phyloP scores from a whole-genome alignment of 2,797 vertebrate species.

The Crocidura indochinensis region DNA sequence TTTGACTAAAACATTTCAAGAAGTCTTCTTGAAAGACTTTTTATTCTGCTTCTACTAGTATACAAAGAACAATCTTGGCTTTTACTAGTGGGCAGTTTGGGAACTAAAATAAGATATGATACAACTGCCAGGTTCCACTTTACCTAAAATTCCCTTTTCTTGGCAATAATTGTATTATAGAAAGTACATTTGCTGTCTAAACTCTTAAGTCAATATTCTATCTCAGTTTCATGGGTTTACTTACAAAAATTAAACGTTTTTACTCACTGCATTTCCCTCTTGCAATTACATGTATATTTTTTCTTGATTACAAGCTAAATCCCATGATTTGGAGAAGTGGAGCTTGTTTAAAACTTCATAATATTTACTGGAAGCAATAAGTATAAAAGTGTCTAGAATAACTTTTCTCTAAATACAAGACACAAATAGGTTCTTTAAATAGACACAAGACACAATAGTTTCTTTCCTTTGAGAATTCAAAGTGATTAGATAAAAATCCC shows the following conservation, averaged over 20 bases:
- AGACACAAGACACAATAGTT: neutral
- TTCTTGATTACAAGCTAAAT: conserved; percentile 54
- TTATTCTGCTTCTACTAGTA: conserved; percentile 40
- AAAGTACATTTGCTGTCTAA: conserved; percentile 44
- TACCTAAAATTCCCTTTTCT: conserved; percentile 53
- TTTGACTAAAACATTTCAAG: conserved; percentile 53
- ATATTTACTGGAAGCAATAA: conserved; percentile 57
- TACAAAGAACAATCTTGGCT: neutral
- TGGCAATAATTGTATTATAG: conserved; percentile 43
- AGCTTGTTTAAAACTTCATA: conserved; percentile 63
- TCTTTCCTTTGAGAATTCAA: too few species aligned
- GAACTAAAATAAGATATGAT: conserved; percentile 56
- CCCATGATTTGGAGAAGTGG: neutral
- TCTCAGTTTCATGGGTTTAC: conserved; percentile 37
- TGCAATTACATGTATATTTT: conserved; percentile 9
- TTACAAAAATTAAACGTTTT: conserved; percentile 73
- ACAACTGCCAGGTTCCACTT: conserved; percentile 21
- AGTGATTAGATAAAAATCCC: neutral
- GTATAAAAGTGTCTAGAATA: conserved; percentile 32
- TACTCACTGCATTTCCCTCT: conserved; percentile 49
- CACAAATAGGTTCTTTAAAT: too few species aligned
- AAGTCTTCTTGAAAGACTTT: conserved; percentile 21
- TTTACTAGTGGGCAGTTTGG: conserved; percentile 31
- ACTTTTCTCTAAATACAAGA: conserved; percentile 59
- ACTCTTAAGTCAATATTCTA: conserved; percentile 48